These are phyloP conservation scores for Metellina segmentata DNA, from an alignment of 2,888 invertebrate genomes.

Conservation along the genomic window DNA sequence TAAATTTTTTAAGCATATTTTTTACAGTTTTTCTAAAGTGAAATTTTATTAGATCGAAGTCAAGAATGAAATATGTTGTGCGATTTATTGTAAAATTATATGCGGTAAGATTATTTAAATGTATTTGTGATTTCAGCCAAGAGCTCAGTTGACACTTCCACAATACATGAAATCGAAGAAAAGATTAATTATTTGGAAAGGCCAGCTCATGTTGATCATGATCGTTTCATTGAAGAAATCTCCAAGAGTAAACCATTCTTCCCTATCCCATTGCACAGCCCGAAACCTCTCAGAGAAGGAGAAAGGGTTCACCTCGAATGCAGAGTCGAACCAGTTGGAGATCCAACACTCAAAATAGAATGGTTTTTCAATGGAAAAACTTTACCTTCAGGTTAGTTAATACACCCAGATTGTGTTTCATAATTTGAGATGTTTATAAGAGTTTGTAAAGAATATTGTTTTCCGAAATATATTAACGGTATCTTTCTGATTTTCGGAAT, in stretches of 20 bases:
- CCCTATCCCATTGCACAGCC: conserved; percentile 92
- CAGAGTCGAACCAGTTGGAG: conserved; percentile 95
- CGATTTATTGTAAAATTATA: background rate
- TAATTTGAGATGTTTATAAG: background rate
- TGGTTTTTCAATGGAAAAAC: conserved; percentile 92
- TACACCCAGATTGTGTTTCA: too few relatives aligned
- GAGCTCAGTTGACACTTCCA: conserved; percentile 92
- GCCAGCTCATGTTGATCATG: conserved; percentile 91
- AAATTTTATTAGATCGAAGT: background rate
- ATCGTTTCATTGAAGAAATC: conserved; percentile 94
- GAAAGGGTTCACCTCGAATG: conserved; percentile 96
- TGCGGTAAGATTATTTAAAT: background rate
- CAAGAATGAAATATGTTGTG: background rate
- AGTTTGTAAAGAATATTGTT: background rate
- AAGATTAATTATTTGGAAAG: conserved; percentile 93
- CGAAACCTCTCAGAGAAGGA: conserved; percentile 91
- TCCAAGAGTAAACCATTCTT: conserved; percentile 97
- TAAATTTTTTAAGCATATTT: background rate
- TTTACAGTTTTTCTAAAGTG: background rate
- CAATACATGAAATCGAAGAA: conserved; percentile 92
- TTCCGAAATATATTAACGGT: background rate
- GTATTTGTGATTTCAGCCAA: conserved; percentile 85
- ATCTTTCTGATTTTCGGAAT: background rate
- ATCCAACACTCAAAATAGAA: conserved; percentile 93
- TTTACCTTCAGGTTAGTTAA: conserved; percentile 81